Percentiles rank a stretch among this genome's conserved stretches.
Evolutionary conservation across 2,113 vertebrate species (phyloP).

Genomic region (Cebus imitator): DNA sequence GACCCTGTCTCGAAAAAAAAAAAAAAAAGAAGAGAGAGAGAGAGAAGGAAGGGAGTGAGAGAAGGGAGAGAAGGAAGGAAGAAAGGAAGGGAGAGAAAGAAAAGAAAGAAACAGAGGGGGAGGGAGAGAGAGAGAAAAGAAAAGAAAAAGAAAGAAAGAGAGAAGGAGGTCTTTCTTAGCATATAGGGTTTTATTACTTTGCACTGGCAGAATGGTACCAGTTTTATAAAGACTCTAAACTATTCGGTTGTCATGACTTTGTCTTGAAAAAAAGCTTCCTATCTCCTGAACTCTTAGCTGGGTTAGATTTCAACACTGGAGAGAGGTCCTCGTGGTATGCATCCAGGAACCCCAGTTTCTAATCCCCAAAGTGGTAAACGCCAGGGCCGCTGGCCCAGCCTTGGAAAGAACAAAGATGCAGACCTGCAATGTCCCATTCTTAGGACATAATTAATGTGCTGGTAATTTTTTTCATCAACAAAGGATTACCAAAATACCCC

Average conservation of each 20-base stretch:
- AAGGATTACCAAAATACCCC: constrained; percentile 61
- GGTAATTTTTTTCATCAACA: constrained; percentile 58
- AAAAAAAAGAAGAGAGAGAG: too few species aligned
- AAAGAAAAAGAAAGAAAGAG: too few species aligned
- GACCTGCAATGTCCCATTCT: not conserved
- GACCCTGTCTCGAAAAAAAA: too few species aligned
- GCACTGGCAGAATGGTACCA: not conserved
- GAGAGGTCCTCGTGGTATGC: not conserved
- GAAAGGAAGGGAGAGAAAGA: too few species aligned
- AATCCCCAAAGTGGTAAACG: not conserved
- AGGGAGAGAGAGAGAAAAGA: not conserved
- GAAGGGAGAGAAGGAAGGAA: too few species aligned
- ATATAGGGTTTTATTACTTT: not conserved
- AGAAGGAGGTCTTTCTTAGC: not conserved
- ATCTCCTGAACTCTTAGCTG: not conserved
- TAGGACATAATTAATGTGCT: constrained; percentile 60
- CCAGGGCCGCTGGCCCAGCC: not conserved
- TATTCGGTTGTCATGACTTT: not conserved
- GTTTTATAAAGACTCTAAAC: not conserved
- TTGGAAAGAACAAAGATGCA: constrained; percentile 20
- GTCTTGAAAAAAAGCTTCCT: not conserved
- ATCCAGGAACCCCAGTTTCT: not conserved
- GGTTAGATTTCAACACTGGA: not conserved
- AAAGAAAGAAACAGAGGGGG: too few species aligned
- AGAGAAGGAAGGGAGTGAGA: not conserved